These are phyloP conservation scores for Norana najaformis DNA, from an alignment of 2,888 invertebrate species.

Conservation along the genomic window DNA sequence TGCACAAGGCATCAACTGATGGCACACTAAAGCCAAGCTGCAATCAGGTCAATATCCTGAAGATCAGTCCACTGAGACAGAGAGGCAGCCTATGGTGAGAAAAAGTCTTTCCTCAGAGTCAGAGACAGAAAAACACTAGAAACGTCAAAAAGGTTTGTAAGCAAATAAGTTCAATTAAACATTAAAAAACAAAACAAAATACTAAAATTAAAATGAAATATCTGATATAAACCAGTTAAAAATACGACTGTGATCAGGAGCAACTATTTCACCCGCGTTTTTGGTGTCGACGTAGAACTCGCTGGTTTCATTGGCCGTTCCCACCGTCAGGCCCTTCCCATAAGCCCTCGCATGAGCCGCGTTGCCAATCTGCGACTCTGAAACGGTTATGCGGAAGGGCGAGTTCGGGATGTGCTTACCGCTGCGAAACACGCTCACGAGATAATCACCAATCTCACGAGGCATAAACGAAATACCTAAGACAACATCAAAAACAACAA, in stretches of 20 bases:
- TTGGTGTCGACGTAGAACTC: conserved; percentile 91
- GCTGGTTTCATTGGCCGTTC: conserved; percentile 88
- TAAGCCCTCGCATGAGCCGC: conserved; percentile 91
- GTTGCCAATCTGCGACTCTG: conserved; percentile 90
- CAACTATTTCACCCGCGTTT: conserved; percentile 75
- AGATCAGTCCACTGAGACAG: neutral
- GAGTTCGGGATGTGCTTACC: conserved; percentile 87
- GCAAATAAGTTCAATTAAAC: neutral
- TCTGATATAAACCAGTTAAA: neutral
- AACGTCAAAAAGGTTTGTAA: neutral
- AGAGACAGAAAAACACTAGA: neutral
- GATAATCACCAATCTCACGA: conserved; percentile 87
- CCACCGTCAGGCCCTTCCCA: conserved; percentile 84
- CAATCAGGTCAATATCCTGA: too few species aligned
- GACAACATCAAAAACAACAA: neutral
- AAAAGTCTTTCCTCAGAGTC: neutral
- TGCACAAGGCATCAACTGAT: too few species aligned
- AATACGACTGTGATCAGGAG: neutral
- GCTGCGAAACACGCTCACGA: conserved; percentile 85
- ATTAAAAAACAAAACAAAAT: neutral
- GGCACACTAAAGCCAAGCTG: too few species aligned
- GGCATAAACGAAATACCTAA: conserved; percentile 94
- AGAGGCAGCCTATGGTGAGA: too few species aligned
- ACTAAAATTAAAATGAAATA: neutral
- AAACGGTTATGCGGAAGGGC: conserved; percentile 94